Evolutionary conservation across 2,113 vertebrate genomes (phyloP).

Genomic region (Podocnemis expansa): DNA sequence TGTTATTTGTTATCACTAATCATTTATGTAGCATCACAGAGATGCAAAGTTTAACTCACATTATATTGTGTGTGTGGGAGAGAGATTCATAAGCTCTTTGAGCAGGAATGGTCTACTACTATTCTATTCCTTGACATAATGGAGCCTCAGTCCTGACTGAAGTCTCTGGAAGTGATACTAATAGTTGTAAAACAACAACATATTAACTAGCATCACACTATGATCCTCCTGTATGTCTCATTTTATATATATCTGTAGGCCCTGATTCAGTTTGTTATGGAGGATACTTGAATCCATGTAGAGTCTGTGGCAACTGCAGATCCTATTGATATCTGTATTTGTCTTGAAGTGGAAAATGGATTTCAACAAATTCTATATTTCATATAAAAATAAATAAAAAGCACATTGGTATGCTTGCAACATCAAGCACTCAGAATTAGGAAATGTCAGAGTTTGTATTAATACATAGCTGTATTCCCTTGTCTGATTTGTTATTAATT

Average conservation of each 20-base stretch:
- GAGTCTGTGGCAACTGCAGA: fast-evolving
- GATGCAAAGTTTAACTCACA: slow-evolving; percentile 61
- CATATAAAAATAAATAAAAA: not conserved
- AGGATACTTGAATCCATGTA: not conserved
- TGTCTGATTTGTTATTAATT: not conserved
- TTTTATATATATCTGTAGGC: not conserved
- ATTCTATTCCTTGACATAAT: slow-evolving; percentile 15
- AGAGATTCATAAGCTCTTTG: slow-evolving; percentile 54
- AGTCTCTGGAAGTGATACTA: slow-evolving; percentile 27
- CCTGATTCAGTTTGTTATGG: not conserved
- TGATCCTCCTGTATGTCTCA: not conserved
- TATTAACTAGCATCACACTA: not conserved
- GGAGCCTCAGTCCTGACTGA: not conserved
- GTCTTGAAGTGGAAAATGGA: not conserved
- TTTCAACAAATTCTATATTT: not conserved
- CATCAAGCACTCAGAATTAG: not conserved
- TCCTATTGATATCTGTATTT: not conserved
- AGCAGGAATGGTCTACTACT: slow-evolving; percentile 39
- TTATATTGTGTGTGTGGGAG: slow-evolving; percentile 19
- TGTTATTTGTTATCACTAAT: slow-evolving; percentile 52
- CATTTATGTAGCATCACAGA: slow-evolving; percentile 33
- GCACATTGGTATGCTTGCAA: not conserved
- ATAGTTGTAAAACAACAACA: not conserved
- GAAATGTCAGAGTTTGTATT: not conserved
- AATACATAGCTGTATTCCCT: not conserved